A percentile compares a stretch with the other conserved stretches of the same genome.
phyloP scores from a whole-genome alignment of 1,140 invertebrate species.

The Hyles euphorbiae region DNA sequence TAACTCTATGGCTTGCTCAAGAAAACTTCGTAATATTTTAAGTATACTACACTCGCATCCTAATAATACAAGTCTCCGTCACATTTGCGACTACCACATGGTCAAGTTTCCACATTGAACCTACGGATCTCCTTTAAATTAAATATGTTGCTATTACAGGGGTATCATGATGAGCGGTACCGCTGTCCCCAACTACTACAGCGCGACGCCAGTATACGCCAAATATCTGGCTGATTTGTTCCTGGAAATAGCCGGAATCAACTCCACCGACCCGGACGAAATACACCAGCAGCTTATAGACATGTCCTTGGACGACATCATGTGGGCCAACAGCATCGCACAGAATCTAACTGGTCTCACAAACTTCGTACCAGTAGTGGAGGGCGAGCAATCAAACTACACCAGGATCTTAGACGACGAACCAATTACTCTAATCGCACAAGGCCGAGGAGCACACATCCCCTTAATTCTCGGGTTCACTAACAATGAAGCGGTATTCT shows the following conservation, averaged over 20 bases:
- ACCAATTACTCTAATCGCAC: constrained; percentile 33
- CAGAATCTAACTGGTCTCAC: constrained; percentile 39
- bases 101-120: too few species aligned
- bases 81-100: too few species aligned
- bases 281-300: constrained; percentile 35
- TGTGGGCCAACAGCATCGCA: constrained; percentile 35
- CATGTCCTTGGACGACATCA: constrained; percentile 40
- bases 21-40: too few species aligned
- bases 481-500: constrained; percentile 39
- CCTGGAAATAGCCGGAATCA: constrained; percentile 36
- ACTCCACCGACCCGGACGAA: constrained; percentile 36
- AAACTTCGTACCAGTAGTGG: constrained; percentile 48
- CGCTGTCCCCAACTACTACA: constrained; percentile 37
- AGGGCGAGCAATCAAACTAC: constrained; percentile 32
- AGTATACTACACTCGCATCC: too few species aligned
- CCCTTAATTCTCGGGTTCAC: constrained; percentile 50
- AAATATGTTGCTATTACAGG: constrained; percentile 28
- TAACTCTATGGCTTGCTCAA: too few species aligned
- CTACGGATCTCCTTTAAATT: too few species aligned
- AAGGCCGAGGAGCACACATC: constrained; percentile 37
- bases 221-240: constrained; percentile 32
- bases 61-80: too few species aligned
- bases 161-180: constrained; percentile 53
- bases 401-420: constrained; percentile 44
- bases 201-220: constrained; percentile 38